These are phyloP conservation scores for Girardinichthys multiradiatus DNA, from an alignment of 2,113 vertebrate genomes.

Conservation along the genomic window DNA sequence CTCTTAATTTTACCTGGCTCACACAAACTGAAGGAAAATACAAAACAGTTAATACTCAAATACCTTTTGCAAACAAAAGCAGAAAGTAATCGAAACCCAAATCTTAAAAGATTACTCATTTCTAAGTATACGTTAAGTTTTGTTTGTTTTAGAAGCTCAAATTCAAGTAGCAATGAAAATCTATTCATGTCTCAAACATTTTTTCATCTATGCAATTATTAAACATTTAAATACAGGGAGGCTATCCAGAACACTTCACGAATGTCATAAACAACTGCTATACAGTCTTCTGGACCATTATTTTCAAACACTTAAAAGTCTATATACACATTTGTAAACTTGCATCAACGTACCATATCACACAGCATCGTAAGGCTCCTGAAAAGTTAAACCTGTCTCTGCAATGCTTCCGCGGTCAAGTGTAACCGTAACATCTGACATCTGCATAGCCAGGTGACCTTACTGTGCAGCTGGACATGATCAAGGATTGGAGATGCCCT, in stretches of 20 bases:
- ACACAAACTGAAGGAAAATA: neutral
- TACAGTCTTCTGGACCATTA: neutral
- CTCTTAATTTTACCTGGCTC: neutral
- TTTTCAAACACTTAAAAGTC: neutral
- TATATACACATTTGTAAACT: slow-evolving; percentile 4
- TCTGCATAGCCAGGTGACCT: slow-evolving; percentile 5
- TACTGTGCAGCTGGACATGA: slow-evolving; percentile 43
- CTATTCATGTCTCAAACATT: neutral
- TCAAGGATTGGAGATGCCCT: slow-evolving; percentile 44
- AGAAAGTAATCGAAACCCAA: neutral
- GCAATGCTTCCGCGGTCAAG: slow-evolving; percentile 30
- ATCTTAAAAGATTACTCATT: neutral
- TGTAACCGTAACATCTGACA: neutral
- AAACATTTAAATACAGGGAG: neutral
- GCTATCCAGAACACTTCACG: neutral
- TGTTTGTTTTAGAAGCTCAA: neutral
- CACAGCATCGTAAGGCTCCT: slow-evolving; percentile 86
- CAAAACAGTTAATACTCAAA: neutral
- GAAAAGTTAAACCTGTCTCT: slow-evolving; percentile 59
- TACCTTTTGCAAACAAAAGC: neutral
- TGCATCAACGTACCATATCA: slow-evolving; percentile 85
- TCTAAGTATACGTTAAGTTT: neutral
- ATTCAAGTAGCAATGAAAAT: neutral
- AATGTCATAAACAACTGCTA: neutral
- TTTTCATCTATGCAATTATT: neutral